A percentile compares a stretch with the other conserved stretches of the same genome.
Evolutionary conservation across 2,113 vertebrate genomes (phyloP).

Genomic region (Seriola quinqueradiata): DNA sequence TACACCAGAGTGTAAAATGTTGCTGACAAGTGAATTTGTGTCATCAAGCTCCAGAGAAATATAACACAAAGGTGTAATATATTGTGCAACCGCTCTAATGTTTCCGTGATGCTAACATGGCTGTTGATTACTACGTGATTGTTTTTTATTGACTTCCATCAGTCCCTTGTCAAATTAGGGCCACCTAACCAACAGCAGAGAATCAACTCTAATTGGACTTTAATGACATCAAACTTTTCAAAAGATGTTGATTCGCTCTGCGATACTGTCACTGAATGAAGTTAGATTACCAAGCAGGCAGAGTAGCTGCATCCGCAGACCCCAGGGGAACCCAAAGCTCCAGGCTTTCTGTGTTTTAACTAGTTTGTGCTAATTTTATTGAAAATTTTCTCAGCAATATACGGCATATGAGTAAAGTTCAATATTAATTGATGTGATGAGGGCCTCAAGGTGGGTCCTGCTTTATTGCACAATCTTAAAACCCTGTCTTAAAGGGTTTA

Average conservation of each 20-base stretch:
- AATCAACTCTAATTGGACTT: constrained; percentile 28
- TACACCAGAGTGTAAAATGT: neutral
- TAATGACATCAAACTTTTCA: constrained; percentile 15
- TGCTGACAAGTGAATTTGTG: constrained; percentile 31
- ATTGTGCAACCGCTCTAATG: neutral
- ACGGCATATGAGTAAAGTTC: neutral
- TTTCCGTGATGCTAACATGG: neutral
- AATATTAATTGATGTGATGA: constrained; percentile 2
- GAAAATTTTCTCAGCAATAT: neutral
- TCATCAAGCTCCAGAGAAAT: constrained; percentile 13
- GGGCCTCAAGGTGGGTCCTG: neutral
- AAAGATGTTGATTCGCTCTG: neutral
- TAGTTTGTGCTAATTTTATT: neutral
- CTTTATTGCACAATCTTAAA: neutral
- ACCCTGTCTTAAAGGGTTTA: neutral
- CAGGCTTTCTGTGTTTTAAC: neutral
- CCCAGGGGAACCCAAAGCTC: neutral
- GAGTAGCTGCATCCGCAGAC: neutral
- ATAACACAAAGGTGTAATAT: neutral
- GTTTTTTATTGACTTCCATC: constrained; percentile 22
- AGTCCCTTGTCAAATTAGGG: constrained; percentile 5
- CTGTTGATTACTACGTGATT: neutral
- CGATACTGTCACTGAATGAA: constrained; percentile 7
- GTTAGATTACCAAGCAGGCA: neutral
- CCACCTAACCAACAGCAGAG: neutral